phyloP scores from a whole-genome alignment of 23 tunicate species.

The Aplidium turbinatum region DNA sequence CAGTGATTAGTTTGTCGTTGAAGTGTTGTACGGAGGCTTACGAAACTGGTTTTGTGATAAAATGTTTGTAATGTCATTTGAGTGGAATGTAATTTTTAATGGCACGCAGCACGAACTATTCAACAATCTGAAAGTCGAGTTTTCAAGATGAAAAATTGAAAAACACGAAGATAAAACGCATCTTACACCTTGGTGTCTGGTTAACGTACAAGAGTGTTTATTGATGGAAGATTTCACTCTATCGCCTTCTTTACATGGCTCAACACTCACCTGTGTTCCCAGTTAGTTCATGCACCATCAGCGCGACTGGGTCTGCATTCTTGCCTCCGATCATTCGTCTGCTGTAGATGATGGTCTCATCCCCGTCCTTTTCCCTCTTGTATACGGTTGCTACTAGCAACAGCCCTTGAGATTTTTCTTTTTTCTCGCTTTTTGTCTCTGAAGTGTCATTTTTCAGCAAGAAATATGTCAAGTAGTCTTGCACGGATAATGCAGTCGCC shows the following conservation, averaged over 20 bases:
- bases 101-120: no score
- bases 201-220: no score
- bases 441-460: constrained; percentile 15
- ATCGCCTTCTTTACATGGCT: neutral
- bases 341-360: constrained; percentile 44
- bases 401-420: neutral
- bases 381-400: constrained; percentile 64
- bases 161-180: no score
- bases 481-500: constrained; percentile 66
- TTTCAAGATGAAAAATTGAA: no score
- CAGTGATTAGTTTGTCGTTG: no score
- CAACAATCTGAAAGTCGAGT: no score
- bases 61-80: no score
- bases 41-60: no score
- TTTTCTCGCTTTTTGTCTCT: neutral
- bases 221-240: neutral
- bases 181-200: no score
- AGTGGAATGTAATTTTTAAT: no score
- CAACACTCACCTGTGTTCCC: constrained; percentile 42
- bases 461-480: constrained; percentile 56
- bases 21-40: no score
- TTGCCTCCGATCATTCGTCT: constrained; percentile 50
- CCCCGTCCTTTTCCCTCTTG: constrained; percentile 39
- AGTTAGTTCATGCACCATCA: constrained; percentile 66
- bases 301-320: constrained; percentile 45